These are phyloP conservation scores for Chrysopa pallens DNA, from an alignment of 1,140 invertebrate genomes.

Conservation along the genomic window DNA sequence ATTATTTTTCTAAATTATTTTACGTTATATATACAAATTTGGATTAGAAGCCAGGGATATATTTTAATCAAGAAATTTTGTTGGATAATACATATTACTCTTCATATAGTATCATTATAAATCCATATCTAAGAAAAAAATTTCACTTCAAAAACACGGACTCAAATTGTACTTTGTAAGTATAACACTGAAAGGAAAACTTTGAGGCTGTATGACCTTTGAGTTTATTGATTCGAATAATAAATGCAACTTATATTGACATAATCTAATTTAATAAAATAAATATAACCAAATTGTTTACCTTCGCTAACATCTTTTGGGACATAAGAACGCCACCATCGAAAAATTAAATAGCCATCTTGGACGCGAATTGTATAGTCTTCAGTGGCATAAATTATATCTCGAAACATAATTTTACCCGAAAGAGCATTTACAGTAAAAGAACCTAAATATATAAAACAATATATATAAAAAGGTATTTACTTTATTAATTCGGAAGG, in stretches of 20 bases:
- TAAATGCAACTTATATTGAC: slow-evolving; percentile 1
- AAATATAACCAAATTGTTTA: slow-evolving; percentile 19
- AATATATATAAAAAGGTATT: slow-evolving; percentile 1
- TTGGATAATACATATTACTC: no score
- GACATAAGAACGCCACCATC: slow-evolving; percentile 91
- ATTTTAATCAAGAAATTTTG: no score
- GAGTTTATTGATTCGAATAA: no score
- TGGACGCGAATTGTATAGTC: slow-evolving; percentile 87
- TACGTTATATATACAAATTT: background rate
- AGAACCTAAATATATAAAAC: slow-evolving; percentile 50
- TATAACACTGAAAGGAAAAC: no score
- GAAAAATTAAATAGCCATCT: slow-evolving; percentile 93
- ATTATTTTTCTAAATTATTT: background rate
- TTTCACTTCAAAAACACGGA: no score
- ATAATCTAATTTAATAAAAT: slow-evolving; percentile 2
- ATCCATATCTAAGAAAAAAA: no score
- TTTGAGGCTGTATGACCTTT: no score
- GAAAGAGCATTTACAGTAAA: slow-evolving; percentile 86
- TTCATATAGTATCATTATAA: no score
- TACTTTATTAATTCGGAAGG: background rate
- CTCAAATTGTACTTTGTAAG: no score
- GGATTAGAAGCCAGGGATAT: no score
- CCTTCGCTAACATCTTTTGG: slow-evolving; percentile 90
- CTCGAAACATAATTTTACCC: slow-evolving; percentile 97
- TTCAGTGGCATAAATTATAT: slow-evolving; percentile 86